phyloP scores from a whole-genome alignment of 2,888 invertebrate genomes.

The Ornithoptera alexandrae region DNA sequence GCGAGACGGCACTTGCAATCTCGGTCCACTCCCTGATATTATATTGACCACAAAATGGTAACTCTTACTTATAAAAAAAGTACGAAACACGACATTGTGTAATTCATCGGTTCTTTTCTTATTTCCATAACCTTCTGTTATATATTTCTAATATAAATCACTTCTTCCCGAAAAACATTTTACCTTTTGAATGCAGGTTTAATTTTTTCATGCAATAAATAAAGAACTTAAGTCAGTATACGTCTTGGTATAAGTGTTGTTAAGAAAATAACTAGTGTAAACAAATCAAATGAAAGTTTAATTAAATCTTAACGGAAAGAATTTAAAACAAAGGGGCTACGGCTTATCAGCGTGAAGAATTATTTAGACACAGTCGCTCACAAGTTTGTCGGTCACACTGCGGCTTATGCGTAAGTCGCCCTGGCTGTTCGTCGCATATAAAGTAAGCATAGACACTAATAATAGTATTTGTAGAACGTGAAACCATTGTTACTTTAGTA shows the following conservation, averaged over 20 bases:
- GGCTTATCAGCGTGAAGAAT: slow-evolving; percentile 6
- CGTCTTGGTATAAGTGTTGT: background rate
- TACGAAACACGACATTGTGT: no score
- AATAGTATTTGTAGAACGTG: no score
- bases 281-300: background rate
- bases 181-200: background rate
- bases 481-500: no score
- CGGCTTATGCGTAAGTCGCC: slow-evolving; percentile 12
- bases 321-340: background rate
- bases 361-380: slow-evolving; percentile 9
- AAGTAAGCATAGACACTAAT: background rate
- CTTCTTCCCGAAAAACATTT: no score
- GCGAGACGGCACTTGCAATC: no score
- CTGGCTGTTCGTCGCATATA: slow-evolving; percentile 1
- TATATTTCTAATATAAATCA: no score
- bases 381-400: slow-evolving; percentile 3
- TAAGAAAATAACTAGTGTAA: background rate
- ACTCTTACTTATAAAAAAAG: no score
- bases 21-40: no score
- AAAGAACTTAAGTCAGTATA: background rate
- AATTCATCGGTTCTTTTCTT: no score
- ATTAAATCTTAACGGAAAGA: background rate
- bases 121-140: no score
- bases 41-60: no score
- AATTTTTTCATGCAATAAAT: background rate